A percentile compares a stretch with the other conserved stretches of the same genome.
Evolutionary conservation across 1,140 invertebrate genomes (phyloP).

Genomic region (Aleiodes sp.): DNA sequence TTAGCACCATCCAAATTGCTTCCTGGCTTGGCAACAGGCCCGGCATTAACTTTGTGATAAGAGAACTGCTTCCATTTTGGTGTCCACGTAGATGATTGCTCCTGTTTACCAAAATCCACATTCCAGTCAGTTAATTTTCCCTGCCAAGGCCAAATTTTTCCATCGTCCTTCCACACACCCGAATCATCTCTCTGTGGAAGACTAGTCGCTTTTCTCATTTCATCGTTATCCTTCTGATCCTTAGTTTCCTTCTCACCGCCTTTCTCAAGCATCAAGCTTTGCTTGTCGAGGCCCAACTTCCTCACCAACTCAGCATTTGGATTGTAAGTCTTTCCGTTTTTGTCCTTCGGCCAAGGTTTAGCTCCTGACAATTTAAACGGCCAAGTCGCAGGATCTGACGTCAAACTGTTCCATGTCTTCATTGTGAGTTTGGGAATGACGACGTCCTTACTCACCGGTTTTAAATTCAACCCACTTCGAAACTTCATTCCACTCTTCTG

Average conservation of each 20-base stretch:
- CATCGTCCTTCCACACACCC: conserved; percentile 41
- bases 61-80: conserved; percentile 60
- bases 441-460: conserved; percentile 40
- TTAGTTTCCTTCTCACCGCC: not conserved
- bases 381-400: conserved; percentile 59
- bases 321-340: conserved; percentile 58
- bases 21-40: conserved; percentile 49
- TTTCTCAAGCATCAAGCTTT: conserved; percentile 35
- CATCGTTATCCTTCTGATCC: conserved; percentile 12
- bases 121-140: conserved; percentile 51
- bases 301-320: conserved; percentile 56
- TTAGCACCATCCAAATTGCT: conserved; percentile 41
- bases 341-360: conserved; percentile 60
- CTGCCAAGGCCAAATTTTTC: conserved; percentile 37
- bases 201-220: not conserved
- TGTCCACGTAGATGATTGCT: conserved; percentile 47
- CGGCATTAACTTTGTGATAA: conserved; percentile 55
- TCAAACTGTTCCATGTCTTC: conserved; percentile 59
- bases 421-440: conserved; percentile 52
- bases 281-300: conserved; percentile 55
- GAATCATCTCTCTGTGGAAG: conserved; percentile 36
- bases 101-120: conserved; percentile 38
- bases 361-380: conserved; percentile 54
- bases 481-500: conserved; percentile 36
- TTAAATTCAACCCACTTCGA: no score